Conservation (phyloP, 2,797 vertebrate genomes). For the Bothrops alternatus region DNA sequence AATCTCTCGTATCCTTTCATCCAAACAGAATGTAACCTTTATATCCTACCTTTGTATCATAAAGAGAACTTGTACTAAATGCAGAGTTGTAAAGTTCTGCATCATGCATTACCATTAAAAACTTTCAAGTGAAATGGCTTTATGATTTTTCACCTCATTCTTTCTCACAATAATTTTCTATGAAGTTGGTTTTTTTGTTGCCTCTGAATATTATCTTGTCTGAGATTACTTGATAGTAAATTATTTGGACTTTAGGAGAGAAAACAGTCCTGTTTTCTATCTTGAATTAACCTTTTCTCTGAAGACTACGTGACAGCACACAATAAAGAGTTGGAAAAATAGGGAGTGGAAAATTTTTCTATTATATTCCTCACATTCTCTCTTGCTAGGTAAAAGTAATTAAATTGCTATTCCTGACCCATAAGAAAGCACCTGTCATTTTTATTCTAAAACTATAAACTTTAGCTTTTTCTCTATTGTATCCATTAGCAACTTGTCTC, state of each 20-base stretch:
- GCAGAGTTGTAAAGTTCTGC: background rate
- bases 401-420: background rate
- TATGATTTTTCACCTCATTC: constrained; percentile 1
- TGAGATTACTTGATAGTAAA: background rate
- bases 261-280: background rate
- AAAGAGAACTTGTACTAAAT: background rate
- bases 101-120: background rate
- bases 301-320: background rate
- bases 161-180: constrained; percentile 13
- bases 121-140: background rate
- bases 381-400: background rate
- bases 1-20: background rate
- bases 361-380: background rate
- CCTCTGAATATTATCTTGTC: constrained; percentile 1
- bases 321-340: background rate
- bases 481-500: background rate
- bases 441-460: background rate
- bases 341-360: background rate
- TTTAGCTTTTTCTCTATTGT: background rate
- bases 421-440: background rate
- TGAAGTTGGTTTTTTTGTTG: background rate
- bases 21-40: background rate
- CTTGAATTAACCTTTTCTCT: constrained; percentile 7
- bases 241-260: constrained; percentile 18
- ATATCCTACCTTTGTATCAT: background rate